phyloP scores from a whole-genome alignment of 2,797 vertebrate species.

The Halcyon badia region DNA sequence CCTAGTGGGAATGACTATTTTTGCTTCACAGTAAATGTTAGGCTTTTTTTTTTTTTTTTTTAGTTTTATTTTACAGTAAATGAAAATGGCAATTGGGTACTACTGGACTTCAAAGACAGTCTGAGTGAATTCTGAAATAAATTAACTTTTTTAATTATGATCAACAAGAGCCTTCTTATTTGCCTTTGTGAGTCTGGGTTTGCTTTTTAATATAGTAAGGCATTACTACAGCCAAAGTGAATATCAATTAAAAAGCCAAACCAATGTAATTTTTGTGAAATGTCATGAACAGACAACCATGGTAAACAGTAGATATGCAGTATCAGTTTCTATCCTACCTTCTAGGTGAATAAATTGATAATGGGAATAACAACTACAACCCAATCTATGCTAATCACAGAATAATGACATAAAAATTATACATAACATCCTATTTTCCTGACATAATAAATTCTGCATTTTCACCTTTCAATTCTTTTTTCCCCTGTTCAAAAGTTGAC shows the following conservation, averaged over 20 bases:
- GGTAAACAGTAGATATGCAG: not conserved
- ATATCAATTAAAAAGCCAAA: not conserved
- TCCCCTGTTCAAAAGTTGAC: not conserved
- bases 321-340: not conserved
- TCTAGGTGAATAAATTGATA: not conserved
- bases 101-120: not conserved
- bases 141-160: conserved; percentile 18
- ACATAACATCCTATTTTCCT: not conserved
- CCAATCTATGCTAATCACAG: not conserved
- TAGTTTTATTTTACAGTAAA: not conserved
- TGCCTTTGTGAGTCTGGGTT: not conserved
- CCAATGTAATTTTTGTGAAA: not conserved
- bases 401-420: not conserved
- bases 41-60: not conserved
- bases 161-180: not conserved
- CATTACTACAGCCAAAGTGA: not conserved
- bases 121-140: not conserved
- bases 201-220: not conserved
- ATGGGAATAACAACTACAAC: not conserved
- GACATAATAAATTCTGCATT: not conserved
- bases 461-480: not conserved
- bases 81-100: not conserved
- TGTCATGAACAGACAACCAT: not conserved
- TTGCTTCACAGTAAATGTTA: conserved; percentile 24
- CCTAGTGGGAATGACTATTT: not conserved